Percentiles rank a stretch among this genome's conserved stretches.
phyloP scores from a whole-genome alignment of 2,113 vertebrate genomes.

The Ptilonorhynchus violaceus region DNA sequence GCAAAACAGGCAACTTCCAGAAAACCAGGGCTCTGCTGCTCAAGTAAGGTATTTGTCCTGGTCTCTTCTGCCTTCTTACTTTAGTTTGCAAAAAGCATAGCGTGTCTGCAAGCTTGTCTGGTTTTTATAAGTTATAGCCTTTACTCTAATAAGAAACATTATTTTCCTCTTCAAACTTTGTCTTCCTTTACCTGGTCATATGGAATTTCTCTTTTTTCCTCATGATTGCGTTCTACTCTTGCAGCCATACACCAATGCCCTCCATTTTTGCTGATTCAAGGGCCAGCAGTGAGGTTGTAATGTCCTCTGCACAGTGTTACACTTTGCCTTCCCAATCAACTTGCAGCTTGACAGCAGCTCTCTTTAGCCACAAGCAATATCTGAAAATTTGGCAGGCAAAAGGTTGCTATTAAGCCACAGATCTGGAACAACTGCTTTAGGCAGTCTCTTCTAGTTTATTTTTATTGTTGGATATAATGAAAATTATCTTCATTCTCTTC shows the following conservation, averaged over 20 bases:
- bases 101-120: not conserved
- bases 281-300: not conserved
- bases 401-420: conserved; percentile 5
- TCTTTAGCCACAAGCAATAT: not conserved
- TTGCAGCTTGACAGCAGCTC: not conserved
- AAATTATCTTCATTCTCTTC: not conserved
- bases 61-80: not conserved
- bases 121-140: not conserved
- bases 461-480: conserved; percentile 23
- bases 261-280: not conserved
- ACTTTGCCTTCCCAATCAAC: not conserved
- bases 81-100: not conserved
- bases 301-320: not conserved
- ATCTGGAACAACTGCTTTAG: not conserved
- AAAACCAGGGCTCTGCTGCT: not conserved
- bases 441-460: conserved; percentile 4
- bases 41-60: not conserved
- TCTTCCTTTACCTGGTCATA: not conserved
- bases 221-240: not conserved
- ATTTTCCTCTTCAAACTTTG: not conserved
- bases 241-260: not conserved
- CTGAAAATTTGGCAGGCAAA: not conserved
- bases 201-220: not conserved
- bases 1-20: not conserved
- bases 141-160: not conserved